Evolutionary conservation across 1,140 invertebrate genomes (phyloP), one percentile per base, ranked within the genome.

Genomic region (Drosophila virilis): DNA sequence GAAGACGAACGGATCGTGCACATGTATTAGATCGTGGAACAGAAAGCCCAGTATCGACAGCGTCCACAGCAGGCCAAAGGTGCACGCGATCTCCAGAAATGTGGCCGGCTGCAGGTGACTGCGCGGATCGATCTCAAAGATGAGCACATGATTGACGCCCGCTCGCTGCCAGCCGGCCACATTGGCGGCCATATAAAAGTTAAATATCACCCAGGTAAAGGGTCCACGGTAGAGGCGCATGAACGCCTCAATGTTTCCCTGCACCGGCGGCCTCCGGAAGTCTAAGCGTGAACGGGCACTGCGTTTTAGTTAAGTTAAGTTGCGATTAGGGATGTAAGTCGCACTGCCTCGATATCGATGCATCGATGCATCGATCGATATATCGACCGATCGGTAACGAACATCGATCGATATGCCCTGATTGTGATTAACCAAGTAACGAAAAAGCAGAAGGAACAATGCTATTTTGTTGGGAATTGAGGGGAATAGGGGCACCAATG

Each of bases 61-160:
- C 0, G 93, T 93, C 96, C 96, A 96, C 28, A 96, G 82, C 8
- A 96, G 94, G 28, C 95, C 94, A 76, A 96, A 94, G 62, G 95
- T 94, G n/a, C 94, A 93, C 10, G 95, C 95, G 45, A 96, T 93
- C 93, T 96, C 95, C 91, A 97, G 93, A 1, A 97, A 90, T 66
- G 96, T 94, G 37, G 96, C 95, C 80, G 96, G 95, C 9, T 95
- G 89, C 57, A 93, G 83, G 93, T 97, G 96, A 78, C 96, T 94
- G 38, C 96, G 90, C 0, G 96, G 96, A 91, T 97, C 95, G 12
- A 97, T 93, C 91, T 97, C 96, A 78, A 97, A 97, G 62, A 97
- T 97, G 0, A 97, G 93, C 5, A 97, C 95, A 91, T 97, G 96
- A 91, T 97, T 97, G 13, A 97, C 96, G 37, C 96, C 96, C 7